Evolutionary conservation across 2,113 vertebrate species (phyloP), one percentile per base, ranked within the genome.

Genomic region (Xenopus borealis): DNA sequence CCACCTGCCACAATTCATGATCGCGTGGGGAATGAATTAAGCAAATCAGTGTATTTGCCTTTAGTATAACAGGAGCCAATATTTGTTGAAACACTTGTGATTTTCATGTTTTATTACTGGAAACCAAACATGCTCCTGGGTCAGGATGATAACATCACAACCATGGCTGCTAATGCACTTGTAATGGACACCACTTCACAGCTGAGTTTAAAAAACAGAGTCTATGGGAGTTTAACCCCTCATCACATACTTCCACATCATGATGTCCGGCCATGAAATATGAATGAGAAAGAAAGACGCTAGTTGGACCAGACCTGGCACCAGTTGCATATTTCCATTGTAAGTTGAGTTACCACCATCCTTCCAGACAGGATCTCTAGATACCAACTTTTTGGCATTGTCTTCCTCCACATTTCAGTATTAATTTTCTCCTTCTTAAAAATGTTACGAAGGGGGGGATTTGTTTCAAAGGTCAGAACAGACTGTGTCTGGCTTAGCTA

Each of bases 301-400:
- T 19, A 12, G 58, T 47, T 52, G 45, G n/a, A 23, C 52, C 55
- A 75, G 52, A 12, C 17, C 55, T 47, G 46, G 72, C 57, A 17
- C n/a, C 44, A 19, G n/a, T 7, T 30, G 23, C n/a, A 47, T 6
- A 13, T 66, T 68, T 69, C 65, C 65, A 75, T 6, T 20, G 18
- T 12, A 62, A 65, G 44, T 75, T 52, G 17, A n/a, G 53, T 66
- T 74, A 40, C 52, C 20, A 14, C 18, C n/a, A 14, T 40, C 47
- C 11, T 33, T 74, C 47, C 52, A 59, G 10, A 50, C 18, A 46
- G 19, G 62, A 66, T 73, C 52, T 44, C 12, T 7, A 59, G 63
- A 74, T 74, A 67, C 72, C 72, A 61, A 53, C 47, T 46, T 59
- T 52, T 20, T 62, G 66, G 72, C 65, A 27, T 10, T 2, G 57